Percentiles rank a stretch among this genome's conserved stretches.
Conservation (phyloP, 2,888 invertebrate species). For the Acleris cristana region DNA sequence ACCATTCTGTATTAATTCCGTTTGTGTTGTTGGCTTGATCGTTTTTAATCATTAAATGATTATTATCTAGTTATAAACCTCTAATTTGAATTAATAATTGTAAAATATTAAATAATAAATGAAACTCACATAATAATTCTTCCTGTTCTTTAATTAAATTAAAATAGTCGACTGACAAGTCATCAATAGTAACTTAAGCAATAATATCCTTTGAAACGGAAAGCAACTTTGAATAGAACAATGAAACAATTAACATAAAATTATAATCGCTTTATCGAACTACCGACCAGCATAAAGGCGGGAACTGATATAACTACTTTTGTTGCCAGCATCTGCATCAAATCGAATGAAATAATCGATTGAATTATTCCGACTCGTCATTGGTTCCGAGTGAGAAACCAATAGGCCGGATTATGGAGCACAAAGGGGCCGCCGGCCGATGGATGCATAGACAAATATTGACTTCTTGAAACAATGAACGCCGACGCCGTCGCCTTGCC, state of each 20-base stretch:
- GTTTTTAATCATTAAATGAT: slow-evolving; percentile 11
- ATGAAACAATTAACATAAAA: slow-evolving; percentile 62
- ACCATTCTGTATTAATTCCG: slow-evolving; percentile 56
- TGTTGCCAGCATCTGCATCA: slow-evolving; percentile 59
- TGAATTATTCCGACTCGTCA: slow-evolving; percentile 81
- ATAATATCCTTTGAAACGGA: slow-evolving; percentile 12
- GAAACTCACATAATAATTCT: background rate
- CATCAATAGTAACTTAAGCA: slow-evolving; percentile 14
- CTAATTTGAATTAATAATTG: slow-evolving; percentile 22
- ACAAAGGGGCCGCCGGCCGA: slow-evolving; percentile 72
- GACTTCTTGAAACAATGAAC: slow-evolving; percentile 79
- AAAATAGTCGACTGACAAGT: slow-evolving; percentile 20
- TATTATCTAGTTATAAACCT: background rate
- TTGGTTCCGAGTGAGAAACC: slow-evolving; percentile 68
- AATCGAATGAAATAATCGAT: slow-evolving; percentile 76
- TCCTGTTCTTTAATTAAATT: slow-evolving; percentile 8
- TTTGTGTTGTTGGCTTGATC: slow-evolving; percentile 41
- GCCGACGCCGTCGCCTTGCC: slow-evolving; percentile 48
- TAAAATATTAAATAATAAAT: background rate
- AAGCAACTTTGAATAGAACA: slow-evolving; percentile 49
- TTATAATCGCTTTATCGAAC: slow-evolving; percentile 55
- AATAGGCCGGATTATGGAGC: slow-evolving; percentile 70
- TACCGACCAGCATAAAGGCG: slow-evolving; percentile 62
- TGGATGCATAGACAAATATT: slow-evolving; percentile 78
- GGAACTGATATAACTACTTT: slow-evolving; percentile 62